Conservation (phyloP, 2,797 vertebrate species). For the Myiothlypis coronata region DNA sequence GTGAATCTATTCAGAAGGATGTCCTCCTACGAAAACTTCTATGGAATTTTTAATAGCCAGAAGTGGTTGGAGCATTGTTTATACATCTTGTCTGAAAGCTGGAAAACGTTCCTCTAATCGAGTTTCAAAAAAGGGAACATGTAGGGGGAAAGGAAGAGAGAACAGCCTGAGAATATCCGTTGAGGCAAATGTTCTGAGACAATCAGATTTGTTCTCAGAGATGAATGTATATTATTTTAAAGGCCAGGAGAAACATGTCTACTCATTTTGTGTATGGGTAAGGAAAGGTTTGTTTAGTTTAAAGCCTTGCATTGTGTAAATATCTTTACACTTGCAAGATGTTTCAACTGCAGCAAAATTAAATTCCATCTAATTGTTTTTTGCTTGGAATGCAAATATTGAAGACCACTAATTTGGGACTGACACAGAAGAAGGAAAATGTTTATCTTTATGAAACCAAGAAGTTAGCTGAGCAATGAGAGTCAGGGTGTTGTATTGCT, state of each 20-base stretch:
- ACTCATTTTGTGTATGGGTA: neutral
- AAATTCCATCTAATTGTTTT: neutral
- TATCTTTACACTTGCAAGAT: neutral
- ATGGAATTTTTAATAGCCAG: constrained; percentile 29
- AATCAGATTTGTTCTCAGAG: constrained; percentile 32
- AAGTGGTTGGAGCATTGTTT: constrained; percentile 53
- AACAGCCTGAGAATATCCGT: constrained; percentile 49
- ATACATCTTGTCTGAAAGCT: constrained; percentile 28
- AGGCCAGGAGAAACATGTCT: constrained; percentile 12
- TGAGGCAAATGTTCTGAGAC: constrained; percentile 5
- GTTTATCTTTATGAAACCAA: neutral
- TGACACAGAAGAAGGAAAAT: neutral
- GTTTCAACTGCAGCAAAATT: neutral
- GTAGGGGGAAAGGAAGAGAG: constrained; percentile 24
- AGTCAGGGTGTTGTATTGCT: neutral
- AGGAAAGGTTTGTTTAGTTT: constrained; percentile 16
- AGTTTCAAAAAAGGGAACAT: neutral
- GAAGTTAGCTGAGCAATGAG: neutral
- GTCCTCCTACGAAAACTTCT: constrained; percentile 31
- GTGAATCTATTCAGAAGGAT: neutral
- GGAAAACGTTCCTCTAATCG: constrained; percentile 36
- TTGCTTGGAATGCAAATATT: neutral
- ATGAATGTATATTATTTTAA: constrained; percentile 46
- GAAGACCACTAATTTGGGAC: neutral
- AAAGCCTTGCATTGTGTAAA: neutral